phyloP scores from a whole-genome alignment of 2,113 vertebrate genomes.

The Muscicapa adusta region DNA sequence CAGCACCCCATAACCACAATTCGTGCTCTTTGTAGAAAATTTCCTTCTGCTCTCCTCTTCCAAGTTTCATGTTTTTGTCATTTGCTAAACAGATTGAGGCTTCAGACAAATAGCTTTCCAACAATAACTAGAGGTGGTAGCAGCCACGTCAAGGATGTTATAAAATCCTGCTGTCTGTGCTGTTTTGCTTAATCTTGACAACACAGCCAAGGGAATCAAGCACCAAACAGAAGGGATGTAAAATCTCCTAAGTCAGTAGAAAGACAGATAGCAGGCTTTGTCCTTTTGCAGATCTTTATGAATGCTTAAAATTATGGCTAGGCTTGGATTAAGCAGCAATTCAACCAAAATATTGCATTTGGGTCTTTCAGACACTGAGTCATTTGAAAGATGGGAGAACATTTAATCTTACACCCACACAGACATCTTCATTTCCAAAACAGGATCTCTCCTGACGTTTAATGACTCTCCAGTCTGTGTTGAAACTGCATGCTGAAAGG shows the following conservation, averaged over 20 bases:
- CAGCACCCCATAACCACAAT: background rate
- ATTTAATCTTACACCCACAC: slow-evolving; percentile 35
- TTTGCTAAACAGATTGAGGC: background rate
- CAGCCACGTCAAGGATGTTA: background rate
- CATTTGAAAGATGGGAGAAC: slow-evolving; percentile 12
- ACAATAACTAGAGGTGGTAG: background rate
- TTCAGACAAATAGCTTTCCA: background rate
- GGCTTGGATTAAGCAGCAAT: slow-evolving; percentile 1
- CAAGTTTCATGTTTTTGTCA: background rate
- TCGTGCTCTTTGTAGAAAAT: background rate
- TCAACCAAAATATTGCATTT: slow-evolving; percentile 42
- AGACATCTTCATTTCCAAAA: slow-evolving; percentile 40
- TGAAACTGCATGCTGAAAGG: slow-evolving; percentile 43
- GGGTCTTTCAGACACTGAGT: slow-evolving; percentile 18
- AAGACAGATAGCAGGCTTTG: slow-evolving; percentile 4
- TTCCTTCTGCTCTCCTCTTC: background rate
- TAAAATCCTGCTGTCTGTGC: slow-evolving; percentile 16
- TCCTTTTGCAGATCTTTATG: slow-evolving; percentile 20
- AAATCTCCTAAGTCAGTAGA: slow-evolving; percentile 1
- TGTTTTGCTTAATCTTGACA: slow-evolving; percentile 34
- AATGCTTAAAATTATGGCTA: background rate
- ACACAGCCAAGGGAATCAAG: background rate
- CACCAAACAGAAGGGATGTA: slow-evolving; percentile 1
- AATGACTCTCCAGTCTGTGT: slow-evolving; percentile 36
- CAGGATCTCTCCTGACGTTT: slow-evolving; percentile 7